Conservation (phyloP, 2,113 vertebrate species). For the Argyrosomus japonicus region DNA sequence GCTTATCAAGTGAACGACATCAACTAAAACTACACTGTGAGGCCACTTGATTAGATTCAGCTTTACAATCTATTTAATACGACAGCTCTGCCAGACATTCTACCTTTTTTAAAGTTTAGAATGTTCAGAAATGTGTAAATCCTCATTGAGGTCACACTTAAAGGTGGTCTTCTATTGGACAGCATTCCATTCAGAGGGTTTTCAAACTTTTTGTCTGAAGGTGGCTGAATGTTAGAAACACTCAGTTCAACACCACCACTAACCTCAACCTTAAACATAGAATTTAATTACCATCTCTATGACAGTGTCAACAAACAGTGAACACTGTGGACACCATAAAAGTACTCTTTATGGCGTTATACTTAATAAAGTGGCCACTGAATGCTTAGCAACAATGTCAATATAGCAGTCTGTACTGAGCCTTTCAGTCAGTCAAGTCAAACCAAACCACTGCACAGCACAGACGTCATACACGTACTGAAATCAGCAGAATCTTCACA, state of each 20-base stretch:
- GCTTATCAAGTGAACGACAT: neutral
- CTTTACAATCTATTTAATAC: neutral
- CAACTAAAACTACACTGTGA: neutral
- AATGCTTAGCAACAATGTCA: neutral
- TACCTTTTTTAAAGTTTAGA: neutral
- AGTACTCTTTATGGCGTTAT: too few species aligned
- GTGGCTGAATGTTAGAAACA: neutral
- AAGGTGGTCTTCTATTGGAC: neutral
- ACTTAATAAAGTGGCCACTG: neutral
- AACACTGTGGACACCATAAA: neutral
- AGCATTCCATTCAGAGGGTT: neutral
- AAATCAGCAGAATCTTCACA: too few species aligned
- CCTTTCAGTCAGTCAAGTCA: neutral
- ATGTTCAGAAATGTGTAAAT: neutral
- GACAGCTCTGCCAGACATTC: neutral
- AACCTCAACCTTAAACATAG: neutral
- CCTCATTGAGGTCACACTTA: neutral
- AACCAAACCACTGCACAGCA: too few species aligned
- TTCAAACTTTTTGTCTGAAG: too few species aligned
- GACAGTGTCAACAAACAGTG: neutral
- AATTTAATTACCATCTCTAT: neutral
- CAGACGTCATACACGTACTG: neutral
- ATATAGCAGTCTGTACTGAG: neutral
- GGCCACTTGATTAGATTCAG: neutral
- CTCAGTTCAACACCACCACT: neutral